A percentile compares a stretch with the other conserved stretches of the same genome.
These are phyloP conservation scores for Fistularia tabacaria DNA, from an alignment of 2,797 vertebrate species.

Conservation along the genomic window DNA sequence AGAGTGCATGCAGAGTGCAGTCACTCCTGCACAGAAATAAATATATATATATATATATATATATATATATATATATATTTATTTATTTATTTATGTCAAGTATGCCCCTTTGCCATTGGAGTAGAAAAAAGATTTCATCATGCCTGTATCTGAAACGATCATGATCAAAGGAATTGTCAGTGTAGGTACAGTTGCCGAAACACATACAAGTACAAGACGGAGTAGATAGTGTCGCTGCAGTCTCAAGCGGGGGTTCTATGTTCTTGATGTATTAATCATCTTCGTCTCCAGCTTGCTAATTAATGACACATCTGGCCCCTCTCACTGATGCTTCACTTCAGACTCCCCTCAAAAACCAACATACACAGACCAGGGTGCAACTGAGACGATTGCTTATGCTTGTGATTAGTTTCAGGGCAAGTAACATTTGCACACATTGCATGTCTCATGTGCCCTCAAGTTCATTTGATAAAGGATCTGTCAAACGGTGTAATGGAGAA, in stretches of 20 bases:
- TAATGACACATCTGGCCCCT: slow-evolving; percentile 78
- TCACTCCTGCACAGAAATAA: too few relatives aligned
- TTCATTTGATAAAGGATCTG: slow-evolving; percentile 13
- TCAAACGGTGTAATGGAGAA: slow-evolving; percentile 17
- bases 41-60: too few relatives aligned
- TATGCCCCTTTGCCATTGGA: too few relatives aligned
- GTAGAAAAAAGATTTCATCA: too few relatives aligned
- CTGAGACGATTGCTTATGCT: slow-evolving; percentile 18
- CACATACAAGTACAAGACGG: not conserved
- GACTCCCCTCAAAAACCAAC: slow-evolving; percentile 35
- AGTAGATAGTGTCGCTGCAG: slow-evolving; percentile 28
- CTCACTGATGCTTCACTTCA: slow-evolving; percentile 62
- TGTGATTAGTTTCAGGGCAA: too few relatives aligned
- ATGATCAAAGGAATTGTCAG: too few relatives aligned
- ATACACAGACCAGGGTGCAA: slow-evolving; percentile 16
- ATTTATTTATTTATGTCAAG: too few relatives aligned
- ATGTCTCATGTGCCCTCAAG: slow-evolving; percentile 24
- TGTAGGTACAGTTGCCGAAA: too few relatives aligned
- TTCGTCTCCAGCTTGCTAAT: slow-evolving; percentile 71
- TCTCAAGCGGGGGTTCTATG: slow-evolving; percentile 59
- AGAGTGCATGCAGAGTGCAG: too few relatives aligned
- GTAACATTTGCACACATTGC: slow-evolving; percentile 20
- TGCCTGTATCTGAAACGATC: too few relatives aligned
- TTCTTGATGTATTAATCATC: slow-evolving; percentile 77
- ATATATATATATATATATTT: too few relatives aligned